Evolutionary conservation across 2,797 vertebrate species (phyloP).

Genomic region (Echiichthys vipera): DNA sequence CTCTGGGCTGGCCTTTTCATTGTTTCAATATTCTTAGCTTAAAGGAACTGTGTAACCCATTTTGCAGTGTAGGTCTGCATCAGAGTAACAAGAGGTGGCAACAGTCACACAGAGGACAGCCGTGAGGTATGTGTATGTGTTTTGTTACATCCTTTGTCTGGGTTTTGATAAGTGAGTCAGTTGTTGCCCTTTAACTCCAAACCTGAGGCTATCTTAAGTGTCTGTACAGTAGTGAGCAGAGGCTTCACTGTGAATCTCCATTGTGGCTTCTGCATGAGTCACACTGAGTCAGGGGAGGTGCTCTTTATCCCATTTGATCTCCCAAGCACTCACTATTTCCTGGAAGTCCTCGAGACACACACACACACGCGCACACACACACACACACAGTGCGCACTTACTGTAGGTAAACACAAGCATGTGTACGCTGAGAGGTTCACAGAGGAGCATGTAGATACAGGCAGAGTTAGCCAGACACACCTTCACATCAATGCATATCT

Average conservation of each 20-base stretch:
- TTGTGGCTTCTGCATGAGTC: constrained; percentile 58
- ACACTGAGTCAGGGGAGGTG: constrained; percentile 51
- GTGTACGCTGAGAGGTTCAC: not conserved
- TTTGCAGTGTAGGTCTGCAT: not conserved
- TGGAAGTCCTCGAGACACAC: constrained; percentile 26
- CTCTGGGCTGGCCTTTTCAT: too few species aligned
- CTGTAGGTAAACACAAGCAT: not conserved
- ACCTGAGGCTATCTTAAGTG: constrained; percentile 52
- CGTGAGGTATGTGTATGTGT: not conserved
- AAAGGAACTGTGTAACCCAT: too few species aligned
- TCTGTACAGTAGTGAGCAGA: constrained; percentile 7
- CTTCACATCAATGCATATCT: not conserved
- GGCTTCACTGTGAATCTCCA: constrained; percentile 35
- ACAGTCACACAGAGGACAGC: not conserved
- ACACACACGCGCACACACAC: not conserved
- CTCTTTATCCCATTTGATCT: constrained; percentile 52
- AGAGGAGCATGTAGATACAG: constrained; percentile 12
- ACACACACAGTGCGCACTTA: not conserved
- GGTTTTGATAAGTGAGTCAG: constrained; percentile 40
- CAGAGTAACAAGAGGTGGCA: constrained; percentile 2
- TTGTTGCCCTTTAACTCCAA: constrained; percentile 33
- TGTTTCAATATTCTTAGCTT: too few species aligned
- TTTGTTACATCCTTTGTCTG: constrained; percentile 30
- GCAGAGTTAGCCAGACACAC: not conserved
- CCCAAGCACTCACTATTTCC: constrained; percentile 34